These are phyloP conservation scores for Pseudococcus viburni DNA, from an alignment of 2,888 invertebrate species.

Conservation along the genomic window DNA sequence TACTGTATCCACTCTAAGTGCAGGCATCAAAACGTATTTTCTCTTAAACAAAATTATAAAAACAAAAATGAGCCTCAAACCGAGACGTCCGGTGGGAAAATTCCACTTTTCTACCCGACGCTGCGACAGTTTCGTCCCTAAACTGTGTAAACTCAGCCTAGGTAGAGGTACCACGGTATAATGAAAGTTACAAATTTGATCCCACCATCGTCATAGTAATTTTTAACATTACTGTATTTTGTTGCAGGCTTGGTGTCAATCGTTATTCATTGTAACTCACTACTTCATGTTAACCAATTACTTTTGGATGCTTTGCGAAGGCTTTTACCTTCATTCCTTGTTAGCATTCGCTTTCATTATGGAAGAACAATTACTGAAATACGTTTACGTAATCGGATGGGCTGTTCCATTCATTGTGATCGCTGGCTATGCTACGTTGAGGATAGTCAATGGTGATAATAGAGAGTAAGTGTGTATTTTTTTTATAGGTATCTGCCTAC, in stretches of 20 bases:
- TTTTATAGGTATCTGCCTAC: not conserved
- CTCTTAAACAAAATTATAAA: not conserved
- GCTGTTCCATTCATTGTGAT: conserved; percentile 80
- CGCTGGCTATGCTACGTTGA: conserved; percentile 78
- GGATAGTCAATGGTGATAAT: conserved; percentile 72
- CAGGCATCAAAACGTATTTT: not conserved
- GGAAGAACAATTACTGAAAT: conserved; percentile 86
- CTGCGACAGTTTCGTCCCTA: not conserved
- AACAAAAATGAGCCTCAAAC: not conserved
- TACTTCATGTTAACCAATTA: conserved; percentile 93
- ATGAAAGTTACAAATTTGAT: not conserved
- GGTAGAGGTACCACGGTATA: too few relatives aligned
- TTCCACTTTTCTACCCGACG: not conserved
- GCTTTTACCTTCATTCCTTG: conserved; percentile 93
- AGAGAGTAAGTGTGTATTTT: conserved; percentile 75
- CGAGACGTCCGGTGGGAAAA: not conserved
- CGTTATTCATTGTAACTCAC: conserved; percentile 85
- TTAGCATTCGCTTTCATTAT: conserved; percentile 92
- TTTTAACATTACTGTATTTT: conserved; percentile 63
- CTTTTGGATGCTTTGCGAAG: conserved; percentile 97
- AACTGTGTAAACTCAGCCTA: not conserved
- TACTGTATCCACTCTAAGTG: not conserved
- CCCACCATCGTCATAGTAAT: not conserved
- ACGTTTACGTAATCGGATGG: conserved; percentile 90
- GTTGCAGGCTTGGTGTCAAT: conserved; percentile 83